phyloP scores from a whole-genome alignment of 1,140 invertebrate genomes.

The Lasioglossum baleicum region DNA sequence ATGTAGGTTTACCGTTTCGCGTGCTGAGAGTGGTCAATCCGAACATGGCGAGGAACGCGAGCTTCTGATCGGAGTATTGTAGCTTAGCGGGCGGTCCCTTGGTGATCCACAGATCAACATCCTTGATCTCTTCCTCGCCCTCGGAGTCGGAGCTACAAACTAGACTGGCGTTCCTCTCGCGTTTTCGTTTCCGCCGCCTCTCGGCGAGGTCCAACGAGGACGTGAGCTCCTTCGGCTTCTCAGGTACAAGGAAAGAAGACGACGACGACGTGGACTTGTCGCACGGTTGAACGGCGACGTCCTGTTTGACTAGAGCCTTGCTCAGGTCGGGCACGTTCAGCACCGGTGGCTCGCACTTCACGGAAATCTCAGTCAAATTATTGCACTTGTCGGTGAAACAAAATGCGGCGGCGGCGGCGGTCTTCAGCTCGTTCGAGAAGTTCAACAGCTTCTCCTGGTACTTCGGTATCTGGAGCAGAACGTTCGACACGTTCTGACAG shows the following conservation, averaged over 20 bases:
- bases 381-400: constrained; percentile 75
- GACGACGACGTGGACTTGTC: constrained; percentile 33
- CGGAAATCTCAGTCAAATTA: constrained; percentile 69
- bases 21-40: constrained; percentile 77
- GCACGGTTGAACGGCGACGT: neutral
- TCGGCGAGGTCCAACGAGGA: constrained; percentile 76
- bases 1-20: constrained; percentile 72
- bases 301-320: constrained; percentile 68
- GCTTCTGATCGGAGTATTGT: constrained; percentile 75
- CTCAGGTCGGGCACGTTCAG: constrained; percentile 77
- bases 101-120: constrained; percentile 76
- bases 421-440: constrained; percentile 70
- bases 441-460: constrained; percentile 76
- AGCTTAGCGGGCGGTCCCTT: constrained; percentile 79
- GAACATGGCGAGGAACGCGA: constrained; percentile 78
- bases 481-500: constrained; percentile 76
- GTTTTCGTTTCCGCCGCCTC: constrained; percentile 70
- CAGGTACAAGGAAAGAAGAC: constrained; percentile 60
- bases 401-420: constrained; percentile 65
- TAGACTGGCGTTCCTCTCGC: constrained; percentile 63
- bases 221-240: constrained; percentile 68
- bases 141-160: constrained; percentile 75
- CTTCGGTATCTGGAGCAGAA: constrained; percentile 76
- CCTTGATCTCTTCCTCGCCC: constrained; percentile 70
- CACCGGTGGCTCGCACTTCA: constrained; percentile 72